These are phyloP conservation scores for Lamprotornis superbus DNA, from an alignment of 2,113 vertebrate genomes.

Conservation along the genomic window DNA sequence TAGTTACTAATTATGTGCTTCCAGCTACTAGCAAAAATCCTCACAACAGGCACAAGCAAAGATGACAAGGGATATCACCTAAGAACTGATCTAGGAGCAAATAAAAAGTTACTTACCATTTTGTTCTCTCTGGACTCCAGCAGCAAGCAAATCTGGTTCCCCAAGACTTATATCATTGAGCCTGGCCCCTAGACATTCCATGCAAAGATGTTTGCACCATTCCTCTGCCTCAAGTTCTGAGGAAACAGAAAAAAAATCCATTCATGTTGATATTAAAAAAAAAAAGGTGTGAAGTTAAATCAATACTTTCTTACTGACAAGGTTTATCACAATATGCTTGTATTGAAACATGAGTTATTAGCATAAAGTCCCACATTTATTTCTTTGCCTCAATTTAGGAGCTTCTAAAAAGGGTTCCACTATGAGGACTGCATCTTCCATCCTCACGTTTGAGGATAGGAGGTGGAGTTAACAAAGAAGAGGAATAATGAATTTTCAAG, in stretches of 20 bases:
- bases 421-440: neutral
- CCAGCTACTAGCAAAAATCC: neutral
- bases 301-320: neutral
- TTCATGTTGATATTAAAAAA: neutral
- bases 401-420: neutral
- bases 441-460: neutral
- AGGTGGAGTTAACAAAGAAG: neutral
- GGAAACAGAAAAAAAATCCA: neutral
- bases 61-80: neutral
- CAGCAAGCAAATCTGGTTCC: constrained; percentile 96
- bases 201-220: constrained; percentile 96
- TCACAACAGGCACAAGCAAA: neutral
- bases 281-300: neutral
- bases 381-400: neutral
- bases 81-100: neutral
- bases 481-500: neutral
- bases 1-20: neutral
- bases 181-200: constrained; percentile 93
- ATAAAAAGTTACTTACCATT: constrained; percentile 82
- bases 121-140: constrained; percentile 96
- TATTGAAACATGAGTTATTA: neutral
- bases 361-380: neutral
- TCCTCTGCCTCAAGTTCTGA: constrained; percentile 97
- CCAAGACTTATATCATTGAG: constrained; percentile 98
- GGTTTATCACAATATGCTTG: neutral